phyloP scores from a whole-genome alignment of 2,113 vertebrate genomes.

The Callithrix jacchus region DNA sequence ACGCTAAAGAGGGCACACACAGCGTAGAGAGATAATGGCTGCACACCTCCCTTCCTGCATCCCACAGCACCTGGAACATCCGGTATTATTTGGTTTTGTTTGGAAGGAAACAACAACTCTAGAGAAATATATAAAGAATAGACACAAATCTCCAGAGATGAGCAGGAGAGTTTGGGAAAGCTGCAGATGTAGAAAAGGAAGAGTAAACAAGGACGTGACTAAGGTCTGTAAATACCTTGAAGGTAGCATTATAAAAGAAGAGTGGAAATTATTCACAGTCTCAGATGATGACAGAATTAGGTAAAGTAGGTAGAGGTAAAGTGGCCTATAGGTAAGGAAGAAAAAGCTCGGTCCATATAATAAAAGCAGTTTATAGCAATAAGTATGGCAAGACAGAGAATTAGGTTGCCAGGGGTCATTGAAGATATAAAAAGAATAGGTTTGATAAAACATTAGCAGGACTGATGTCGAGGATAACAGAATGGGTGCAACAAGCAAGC shows the following conservation, averaged over 20 bases:
- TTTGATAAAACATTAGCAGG: background rate
- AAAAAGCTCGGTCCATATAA: background rate
- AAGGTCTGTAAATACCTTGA: background rate
- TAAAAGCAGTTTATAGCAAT: background rate
- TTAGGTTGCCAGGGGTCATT: background rate
- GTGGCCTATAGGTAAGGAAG: background rate
- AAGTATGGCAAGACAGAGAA: background rate
- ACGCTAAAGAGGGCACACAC: background rate
- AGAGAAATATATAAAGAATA: background rate
- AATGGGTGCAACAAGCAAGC: background rate
- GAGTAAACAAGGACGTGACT: background rate
- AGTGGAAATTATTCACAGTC: background rate
- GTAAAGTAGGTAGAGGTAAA: too few species aligned
- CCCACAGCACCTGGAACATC: slow-evolving; percentile 34
- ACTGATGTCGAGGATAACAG: background rate
- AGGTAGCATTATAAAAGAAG: slow-evolving; percentile 1
- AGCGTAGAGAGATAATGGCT: background rate
- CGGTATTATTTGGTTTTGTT: background rate
- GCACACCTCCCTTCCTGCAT: background rate
- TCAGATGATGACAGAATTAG: background rate
- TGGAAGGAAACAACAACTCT: background rate
- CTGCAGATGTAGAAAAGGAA: background rate
- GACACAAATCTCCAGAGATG: slow-evolving; percentile 12
- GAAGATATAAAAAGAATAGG: background rate
- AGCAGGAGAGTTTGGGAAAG: background rate